These are phyloP conservation scores for Echiichthys vipera DNA, from an alignment of 2,797 vertebrate species.

Conservation along the genomic window DNA sequence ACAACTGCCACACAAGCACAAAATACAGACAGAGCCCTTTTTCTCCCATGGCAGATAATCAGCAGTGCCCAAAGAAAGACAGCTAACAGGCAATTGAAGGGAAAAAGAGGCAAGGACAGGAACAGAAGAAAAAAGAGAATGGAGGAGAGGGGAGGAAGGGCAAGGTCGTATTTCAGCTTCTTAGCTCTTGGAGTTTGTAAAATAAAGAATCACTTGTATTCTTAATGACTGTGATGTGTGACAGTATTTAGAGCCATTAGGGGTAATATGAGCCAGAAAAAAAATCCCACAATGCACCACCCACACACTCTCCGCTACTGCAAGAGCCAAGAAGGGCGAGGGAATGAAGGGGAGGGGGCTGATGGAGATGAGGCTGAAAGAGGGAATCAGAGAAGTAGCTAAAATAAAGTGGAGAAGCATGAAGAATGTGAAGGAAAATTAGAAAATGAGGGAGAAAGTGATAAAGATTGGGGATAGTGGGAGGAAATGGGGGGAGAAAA, in stretches of 20 bases:
- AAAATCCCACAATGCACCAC: slow-evolving; percentile 55
- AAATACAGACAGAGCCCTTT: slow-evolving; percentile 21
- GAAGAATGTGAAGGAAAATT: slow-evolving; percentile 39
- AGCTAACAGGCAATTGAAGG: neutral
- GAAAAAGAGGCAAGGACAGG: neutral
- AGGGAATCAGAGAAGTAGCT: slow-evolving; percentile 18
- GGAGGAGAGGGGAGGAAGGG: slow-evolving; percentile 4
- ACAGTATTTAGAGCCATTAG: slow-evolving; percentile 65
- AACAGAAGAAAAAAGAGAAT: slow-evolving; percentile 6
- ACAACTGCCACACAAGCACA: slow-evolving; percentile 33
- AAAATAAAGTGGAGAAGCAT: slow-evolving; percentile 34
- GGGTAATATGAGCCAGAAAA: slow-evolving; percentile 52
- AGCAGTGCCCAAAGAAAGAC: slow-evolving; percentile 28
- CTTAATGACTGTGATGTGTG: slow-evolving; percentile 67
- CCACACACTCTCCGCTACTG: slow-evolving; percentile 46
- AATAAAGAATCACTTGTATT: slow-evolving; percentile 59
- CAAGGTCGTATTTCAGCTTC: slow-evolving; percentile 23
- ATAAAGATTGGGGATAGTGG: slow-evolving; percentile 32
- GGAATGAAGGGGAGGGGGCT: neutral
- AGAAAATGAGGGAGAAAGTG: slow-evolving; percentile 36
- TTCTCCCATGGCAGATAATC: slow-evolving; percentile 9
- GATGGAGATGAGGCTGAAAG: neutral
- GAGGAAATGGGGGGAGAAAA: slow-evolving; percentile 2
- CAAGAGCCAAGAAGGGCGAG: slow-evolving; percentile 8
- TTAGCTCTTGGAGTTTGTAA: slow-evolving; percentile 41